These are phyloP conservation scores for Phrynosoma platyrhinos DNA, from an alignment of 2,113 vertebrate genomes.

Conservation along the genomic window DNA sequence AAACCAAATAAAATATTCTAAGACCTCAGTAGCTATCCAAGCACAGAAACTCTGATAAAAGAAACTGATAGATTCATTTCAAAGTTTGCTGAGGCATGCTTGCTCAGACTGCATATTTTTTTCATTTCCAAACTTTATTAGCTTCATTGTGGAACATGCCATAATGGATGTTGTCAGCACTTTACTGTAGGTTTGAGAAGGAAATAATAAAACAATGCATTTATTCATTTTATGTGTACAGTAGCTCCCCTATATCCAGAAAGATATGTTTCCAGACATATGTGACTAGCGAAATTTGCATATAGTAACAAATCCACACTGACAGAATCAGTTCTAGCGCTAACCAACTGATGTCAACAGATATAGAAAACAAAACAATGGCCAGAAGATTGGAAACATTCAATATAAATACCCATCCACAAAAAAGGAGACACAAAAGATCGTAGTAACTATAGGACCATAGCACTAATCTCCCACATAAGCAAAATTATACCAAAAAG, in stretches of 20 bases:
- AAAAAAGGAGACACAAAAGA: no score
- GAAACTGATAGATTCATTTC: slow-evolving; percentile 30
- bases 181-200: background rate
- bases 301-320: no score
- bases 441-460: no score
- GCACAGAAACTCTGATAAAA: background rate
- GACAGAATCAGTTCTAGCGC: no score
- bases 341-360: no score
- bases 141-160: slow-evolving; percentile 13
- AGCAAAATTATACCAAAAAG: no score
- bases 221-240: slow-evolving; percentile 8
- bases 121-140: slow-evolving; percentile 28
- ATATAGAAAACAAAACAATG: no score
- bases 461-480: no score
- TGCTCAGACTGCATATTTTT: slow-evolving; percentile 23
- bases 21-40: background rate
- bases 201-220: slow-evolving; percentile 16
- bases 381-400: no score
- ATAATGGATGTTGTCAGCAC: slow-evolving; percentile 53
- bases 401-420: no score
- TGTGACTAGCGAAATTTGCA: no score
- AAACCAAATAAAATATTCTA: background rate
- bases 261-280: no score
- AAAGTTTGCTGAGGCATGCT: slow-evolving; percentile 34
- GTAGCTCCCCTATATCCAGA: background rate